Percentiles rank a stretch among this genome's conserved stretches.
Conservation (phyloP, 2,797 vertebrate genomes). For the Schizothorax lantsangensis region DNA sequence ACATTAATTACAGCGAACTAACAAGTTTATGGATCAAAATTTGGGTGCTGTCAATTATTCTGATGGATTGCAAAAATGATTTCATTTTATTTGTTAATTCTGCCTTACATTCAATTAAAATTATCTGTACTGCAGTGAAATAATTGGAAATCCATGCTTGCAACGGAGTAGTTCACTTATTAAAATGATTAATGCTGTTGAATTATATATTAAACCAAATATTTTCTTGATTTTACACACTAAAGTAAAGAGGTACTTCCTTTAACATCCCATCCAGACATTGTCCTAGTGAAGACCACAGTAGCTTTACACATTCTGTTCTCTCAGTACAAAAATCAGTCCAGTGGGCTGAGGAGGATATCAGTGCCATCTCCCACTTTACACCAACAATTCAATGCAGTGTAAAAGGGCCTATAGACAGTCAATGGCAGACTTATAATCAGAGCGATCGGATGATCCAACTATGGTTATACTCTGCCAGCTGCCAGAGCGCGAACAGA, state of each 20-base stretch:
- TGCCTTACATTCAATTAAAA: not conserved
- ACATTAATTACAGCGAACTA: slow-evolving; percentile 68
- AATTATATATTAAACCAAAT: not conserved
- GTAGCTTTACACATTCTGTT: not conserved
- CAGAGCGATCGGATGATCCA: slow-evolving; percentile 55
- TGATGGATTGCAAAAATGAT: slow-evolving; percentile 69
- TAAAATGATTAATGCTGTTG: slow-evolving; percentile 4
- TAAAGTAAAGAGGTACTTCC: not conserved
- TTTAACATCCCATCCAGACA: not conserved
- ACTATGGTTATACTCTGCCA: slow-evolving; percentile 43
- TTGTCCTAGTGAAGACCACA: not conserved
- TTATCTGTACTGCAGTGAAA: not conserved
- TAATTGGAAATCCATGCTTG: not conserved
- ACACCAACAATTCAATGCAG: slow-evolving; percentile 46
- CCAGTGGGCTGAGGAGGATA: slow-evolving; percentile 1
- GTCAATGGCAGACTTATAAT: slow-evolving; percentile 54
- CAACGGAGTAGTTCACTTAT: not conserved
- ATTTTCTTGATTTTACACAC: not conserved
- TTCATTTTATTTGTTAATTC: not conserved
- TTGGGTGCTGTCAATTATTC: slow-evolving; percentile 74
- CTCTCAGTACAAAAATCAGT: slow-evolving; percentile 26
- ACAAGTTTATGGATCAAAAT: slow-evolving; percentile 70
- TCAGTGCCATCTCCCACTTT: slow-evolving; percentile 41
- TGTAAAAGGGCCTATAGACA: slow-evolving; percentile 47
- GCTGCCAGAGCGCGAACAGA: slow-evolving; percentile 52